Conservation (phyloP, 2,113 vertebrate genomes). For the Beaufortia kweichowensis region DNA sequence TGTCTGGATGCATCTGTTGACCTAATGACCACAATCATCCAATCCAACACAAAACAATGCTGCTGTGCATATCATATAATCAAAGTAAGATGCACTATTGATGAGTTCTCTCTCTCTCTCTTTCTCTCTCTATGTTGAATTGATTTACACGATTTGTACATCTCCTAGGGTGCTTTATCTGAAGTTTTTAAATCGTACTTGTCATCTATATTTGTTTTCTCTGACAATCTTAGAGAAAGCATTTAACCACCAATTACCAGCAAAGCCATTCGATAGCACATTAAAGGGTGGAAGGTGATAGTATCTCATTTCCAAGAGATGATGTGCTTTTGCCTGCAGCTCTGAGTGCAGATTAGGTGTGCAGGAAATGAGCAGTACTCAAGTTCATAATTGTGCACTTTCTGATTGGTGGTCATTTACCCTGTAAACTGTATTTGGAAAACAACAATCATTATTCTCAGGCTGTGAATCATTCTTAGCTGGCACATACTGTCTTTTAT, state of each 20-base stretch:
- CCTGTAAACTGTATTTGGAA: background rate
- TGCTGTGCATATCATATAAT: conserved; percentile 27
- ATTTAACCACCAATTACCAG: conserved; percentile 37
- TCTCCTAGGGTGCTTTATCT: conserved; percentile 27
- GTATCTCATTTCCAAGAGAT: conserved; percentile 31
- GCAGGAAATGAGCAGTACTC: conserved; percentile 10
- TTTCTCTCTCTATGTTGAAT: conserved; percentile 2
- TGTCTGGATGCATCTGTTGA: conserved; percentile 31
- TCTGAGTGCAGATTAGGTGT: conserved; percentile 8
- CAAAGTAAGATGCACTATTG: conserved; percentile 35
- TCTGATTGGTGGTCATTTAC: background rate
- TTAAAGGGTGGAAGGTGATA: conserved; percentile 16
- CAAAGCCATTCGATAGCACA: conserved; percentile 24
- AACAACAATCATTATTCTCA: background rate
- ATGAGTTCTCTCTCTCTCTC: background rate
- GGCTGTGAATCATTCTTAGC: background rate
- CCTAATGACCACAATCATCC: conserved; percentile 43
- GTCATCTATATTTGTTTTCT: conserved; percentile 40
- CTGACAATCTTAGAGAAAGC: conserved; percentile 20
- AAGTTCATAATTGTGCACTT: background rate
- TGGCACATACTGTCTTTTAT: background rate
- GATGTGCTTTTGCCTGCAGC: conserved; percentile 8
- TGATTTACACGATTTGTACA: conserved; percentile 20
- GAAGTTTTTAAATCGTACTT: conserved; percentile 31
- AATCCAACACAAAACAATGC: conserved; percentile 32